phyloP scores from a whole-genome alignment of 2,113 vertebrate species.

The Istiophorus platypterus region DNA sequence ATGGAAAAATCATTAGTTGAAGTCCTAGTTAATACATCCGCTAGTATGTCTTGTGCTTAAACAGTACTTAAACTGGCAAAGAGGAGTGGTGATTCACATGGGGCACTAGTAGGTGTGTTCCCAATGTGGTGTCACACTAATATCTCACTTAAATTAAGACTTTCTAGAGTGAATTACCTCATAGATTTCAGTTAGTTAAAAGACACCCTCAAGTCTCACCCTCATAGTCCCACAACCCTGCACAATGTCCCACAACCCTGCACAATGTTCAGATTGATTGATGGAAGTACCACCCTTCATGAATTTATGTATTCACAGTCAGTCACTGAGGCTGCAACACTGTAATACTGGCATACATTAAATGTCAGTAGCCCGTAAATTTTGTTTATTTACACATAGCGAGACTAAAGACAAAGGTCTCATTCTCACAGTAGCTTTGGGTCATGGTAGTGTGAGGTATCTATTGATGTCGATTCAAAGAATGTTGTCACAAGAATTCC shows the following conservation, averaged over 20 bases:
- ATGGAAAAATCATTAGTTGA: not conserved
- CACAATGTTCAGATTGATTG: not conserved
- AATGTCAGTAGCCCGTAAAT: conserved; percentile 40
- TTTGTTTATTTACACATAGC: conserved; percentile 43
- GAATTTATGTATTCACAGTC: conserved; percentile 23
- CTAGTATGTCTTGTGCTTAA: not conserved
- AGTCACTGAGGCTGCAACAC: conserved; percentile 31
- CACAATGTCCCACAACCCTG: not conserved
- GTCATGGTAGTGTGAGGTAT: conserved; percentile 37
- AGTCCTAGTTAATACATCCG: no score
- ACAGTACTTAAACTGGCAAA: not conserved
- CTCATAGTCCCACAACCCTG: not conserved
- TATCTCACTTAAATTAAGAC: not conserved
- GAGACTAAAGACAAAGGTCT: conserved; percentile 63
- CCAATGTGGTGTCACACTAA: not conserved
- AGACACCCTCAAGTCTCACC: not conserved
- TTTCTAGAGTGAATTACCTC: not conserved
- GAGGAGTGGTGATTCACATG: not conserved
- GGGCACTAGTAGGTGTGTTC: not conserved
- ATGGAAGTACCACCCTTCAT: conserved; percentile 28
- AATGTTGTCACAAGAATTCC: conserved; percentile 39
- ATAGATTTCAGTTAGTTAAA: not conserved
- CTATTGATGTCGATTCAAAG: conserved; percentile 40
- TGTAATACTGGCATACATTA: conserved; percentile 23
- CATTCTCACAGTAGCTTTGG: conserved; percentile 61